Percentiles rank a stretch among this genome's conserved stretches.
These are phyloP conservation scores for Diarsia mendica DNA, from an alignment of 2,888 invertebrate genomes.

Conservation along the genomic window DNA sequence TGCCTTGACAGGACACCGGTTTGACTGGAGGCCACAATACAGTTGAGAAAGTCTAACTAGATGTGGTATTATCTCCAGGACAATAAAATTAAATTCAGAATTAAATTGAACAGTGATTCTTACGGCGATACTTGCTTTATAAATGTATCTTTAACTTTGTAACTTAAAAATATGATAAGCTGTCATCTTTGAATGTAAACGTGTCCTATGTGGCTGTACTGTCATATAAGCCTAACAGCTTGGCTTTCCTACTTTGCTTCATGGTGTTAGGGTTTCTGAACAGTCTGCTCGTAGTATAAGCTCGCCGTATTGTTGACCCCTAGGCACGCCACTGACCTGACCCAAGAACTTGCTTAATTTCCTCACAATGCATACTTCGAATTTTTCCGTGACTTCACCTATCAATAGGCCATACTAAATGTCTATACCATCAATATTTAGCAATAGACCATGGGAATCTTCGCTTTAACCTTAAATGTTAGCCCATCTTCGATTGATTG, in stretches of 20 bases:
- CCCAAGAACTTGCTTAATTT: neutral
- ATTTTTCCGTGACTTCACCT: conserved; percentile 27
- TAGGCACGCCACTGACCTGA: neutral
- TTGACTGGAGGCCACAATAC: neutral
- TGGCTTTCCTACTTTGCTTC: too few relatives aligned
- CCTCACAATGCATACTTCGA: neutral
- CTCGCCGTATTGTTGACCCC: too few relatives aligned
- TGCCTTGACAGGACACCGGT: neutral
- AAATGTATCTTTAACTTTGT: too few relatives aligned
- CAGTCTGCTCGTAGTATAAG: too few relatives aligned
- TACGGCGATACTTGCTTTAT: neutral
- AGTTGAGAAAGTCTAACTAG: neutral
- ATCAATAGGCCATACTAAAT: conserved; percentile 28
- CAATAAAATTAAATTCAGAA: neutral
- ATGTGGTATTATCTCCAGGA: neutral
- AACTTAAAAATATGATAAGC: too few relatives aligned
- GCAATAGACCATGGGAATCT: conserved; percentile 58
- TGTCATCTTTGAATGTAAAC: too few relatives aligned
- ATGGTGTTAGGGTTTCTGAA: too few relatives aligned
- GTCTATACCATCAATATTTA: conserved; percentile 50
- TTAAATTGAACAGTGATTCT: neutral
- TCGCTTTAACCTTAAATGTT: conserved; percentile 59
- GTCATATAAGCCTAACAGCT: too few relatives aligned
- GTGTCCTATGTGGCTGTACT: too few relatives aligned
- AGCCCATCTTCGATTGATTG: conserved; percentile 55